Base-by-base conservation (phyloP, 2,888 invertebrate genomes). In the Drosophila diplacantha region DNA sequence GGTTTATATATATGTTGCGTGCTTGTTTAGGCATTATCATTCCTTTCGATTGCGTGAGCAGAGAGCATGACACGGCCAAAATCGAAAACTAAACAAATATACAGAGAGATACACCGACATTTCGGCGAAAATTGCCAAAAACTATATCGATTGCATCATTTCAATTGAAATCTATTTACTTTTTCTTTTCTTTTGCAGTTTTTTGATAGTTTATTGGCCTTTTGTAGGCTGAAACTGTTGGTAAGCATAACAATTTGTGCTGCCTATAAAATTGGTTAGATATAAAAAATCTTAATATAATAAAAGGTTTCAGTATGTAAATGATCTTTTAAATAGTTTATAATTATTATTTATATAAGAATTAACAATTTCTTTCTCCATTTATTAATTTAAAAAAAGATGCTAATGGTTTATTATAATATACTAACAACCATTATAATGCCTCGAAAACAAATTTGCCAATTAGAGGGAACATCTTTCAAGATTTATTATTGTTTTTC, bases 121-220 rank as follows among this genome's bases (percentile, higher is more conserved):
- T 64, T 58, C 29, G 52, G 37, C 37, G 47, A 31, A 53, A 72
- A 68, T 59, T 56, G 53, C 44, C 58, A 55, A 66, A 64, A 75
- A 55, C 18, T 34, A 54, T 37, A 34, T 59, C 44, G 54, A 54
- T 76, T 79, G 70, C 67, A 72, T 70, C 68, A 74, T 64, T 59
- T 66, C 37, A 68, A 72, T 79, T 70, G 61, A 44, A 61, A 32
- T 50, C 52, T 35, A 16, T 41, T 35, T 29, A 12, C 34, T 35
- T 35, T 60, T 34, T 43, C 24, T 24, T 41, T 43, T n/a, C 32
- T 35, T 41, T 47, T 41, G 34, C 39, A 12, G n/a, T 12, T 6
- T 47, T 6, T 47, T 4, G 4, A 41, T 14, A 22, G 57, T 38
- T 51, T 46, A 26, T 39, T 44, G 37, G 5, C 24, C 41, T 16